Percentiles rank a stretch among this genome's conserved stretches.
Evolutionary conservation across 2,113 vertebrate species (phyloP).

Genomic region (Tyrannus savana): DNA sequence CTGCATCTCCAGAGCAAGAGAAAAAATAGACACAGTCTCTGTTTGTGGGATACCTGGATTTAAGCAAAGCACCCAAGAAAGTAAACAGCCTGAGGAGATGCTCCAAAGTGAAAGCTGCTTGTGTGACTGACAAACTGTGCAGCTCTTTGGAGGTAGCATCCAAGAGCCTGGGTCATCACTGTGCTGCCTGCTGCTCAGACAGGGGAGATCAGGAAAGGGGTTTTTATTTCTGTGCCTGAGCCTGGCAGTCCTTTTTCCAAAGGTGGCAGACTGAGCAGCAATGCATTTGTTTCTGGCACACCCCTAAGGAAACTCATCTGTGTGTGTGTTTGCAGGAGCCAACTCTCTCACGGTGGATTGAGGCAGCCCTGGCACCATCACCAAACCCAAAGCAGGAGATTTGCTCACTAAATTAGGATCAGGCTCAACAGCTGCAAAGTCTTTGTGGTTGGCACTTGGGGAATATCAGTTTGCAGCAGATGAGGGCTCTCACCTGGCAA

Average conservation of each 20-base stretch:
- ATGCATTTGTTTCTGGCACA: neutral
- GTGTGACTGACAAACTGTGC: neutral
- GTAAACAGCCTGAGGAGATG: neutral
- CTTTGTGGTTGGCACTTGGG: constrained; percentile 12
- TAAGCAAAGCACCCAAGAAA: neutral
- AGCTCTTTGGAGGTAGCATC: neutral
- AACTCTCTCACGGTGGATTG: neutral
- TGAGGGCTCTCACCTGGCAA: constrained; percentile 47
- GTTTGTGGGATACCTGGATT: neutral
- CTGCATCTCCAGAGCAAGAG: neutral
- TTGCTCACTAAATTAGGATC: constrained; percentile 25
- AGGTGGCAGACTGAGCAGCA: neutral
- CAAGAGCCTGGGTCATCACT: neutral
- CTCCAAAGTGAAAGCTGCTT: neutral
- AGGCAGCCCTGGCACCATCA: neutral
- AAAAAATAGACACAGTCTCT: neutral
- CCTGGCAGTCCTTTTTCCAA: neutral
- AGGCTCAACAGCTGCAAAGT: neutral
- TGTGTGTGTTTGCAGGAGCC: neutral
- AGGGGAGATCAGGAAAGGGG: fast-evolving
- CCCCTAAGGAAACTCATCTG: neutral
- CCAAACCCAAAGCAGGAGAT: neutral
- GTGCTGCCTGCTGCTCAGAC: neutral
- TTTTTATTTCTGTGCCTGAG: neutral
- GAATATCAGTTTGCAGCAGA: neutral